phyloP scores from a whole-genome alignment of 1,140 invertebrate genomes.

The Euborellia annulipes region DNA sequence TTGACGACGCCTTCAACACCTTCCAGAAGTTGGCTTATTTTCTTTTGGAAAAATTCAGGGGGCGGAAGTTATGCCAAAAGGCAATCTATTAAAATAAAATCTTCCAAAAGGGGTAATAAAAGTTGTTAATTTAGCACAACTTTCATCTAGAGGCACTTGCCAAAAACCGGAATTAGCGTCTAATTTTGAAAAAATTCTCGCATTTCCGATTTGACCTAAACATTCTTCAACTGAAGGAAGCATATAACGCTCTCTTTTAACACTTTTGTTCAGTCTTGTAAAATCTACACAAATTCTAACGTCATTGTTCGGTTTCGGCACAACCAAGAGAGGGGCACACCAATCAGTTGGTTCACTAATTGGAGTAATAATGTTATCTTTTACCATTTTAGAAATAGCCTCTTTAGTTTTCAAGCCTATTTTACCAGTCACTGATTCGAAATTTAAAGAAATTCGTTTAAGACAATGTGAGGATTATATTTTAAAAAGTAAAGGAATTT shows the following conservation, averaged over 20 bases:
- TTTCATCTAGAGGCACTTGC: constrained; percentile 13
- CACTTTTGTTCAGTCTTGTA: constrained; percentile 19
- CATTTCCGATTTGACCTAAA: constrained; percentile 1
- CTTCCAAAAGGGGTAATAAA: constrained; percentile 17
- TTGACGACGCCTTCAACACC: not conserved
- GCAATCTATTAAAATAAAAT: constrained; percentile 11
- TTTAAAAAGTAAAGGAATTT: no score
- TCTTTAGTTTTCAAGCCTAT: constrained; percentile 13
- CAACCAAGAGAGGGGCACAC: constrained; percentile 25
- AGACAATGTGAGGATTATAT: no score
- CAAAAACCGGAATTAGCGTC: constrained; percentile 15
- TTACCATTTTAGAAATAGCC: constrained; percentile 16
- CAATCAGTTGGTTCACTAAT: constrained; percentile 24
- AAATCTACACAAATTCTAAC: constrained; percentile 27
- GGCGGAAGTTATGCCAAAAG: constrained; percentile 14
- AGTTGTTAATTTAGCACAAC: constrained; percentile 12
- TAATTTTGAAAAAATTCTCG: constrained; percentile 11
- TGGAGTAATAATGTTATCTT: constrained; percentile 18
- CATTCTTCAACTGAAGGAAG: constrained; percentile 7
- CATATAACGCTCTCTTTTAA: constrained; percentile 14
- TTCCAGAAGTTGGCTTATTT: constrained; percentile 1
- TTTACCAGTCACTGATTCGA: not conserved
- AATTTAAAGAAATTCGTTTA: no score
- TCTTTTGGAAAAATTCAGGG: constrained; percentile 6
- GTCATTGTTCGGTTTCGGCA: constrained; percentile 22